phyloP scores from a whole-genome alignment of 2,888 invertebrate species.

The Listrodromus nycthemerus region DNA sequence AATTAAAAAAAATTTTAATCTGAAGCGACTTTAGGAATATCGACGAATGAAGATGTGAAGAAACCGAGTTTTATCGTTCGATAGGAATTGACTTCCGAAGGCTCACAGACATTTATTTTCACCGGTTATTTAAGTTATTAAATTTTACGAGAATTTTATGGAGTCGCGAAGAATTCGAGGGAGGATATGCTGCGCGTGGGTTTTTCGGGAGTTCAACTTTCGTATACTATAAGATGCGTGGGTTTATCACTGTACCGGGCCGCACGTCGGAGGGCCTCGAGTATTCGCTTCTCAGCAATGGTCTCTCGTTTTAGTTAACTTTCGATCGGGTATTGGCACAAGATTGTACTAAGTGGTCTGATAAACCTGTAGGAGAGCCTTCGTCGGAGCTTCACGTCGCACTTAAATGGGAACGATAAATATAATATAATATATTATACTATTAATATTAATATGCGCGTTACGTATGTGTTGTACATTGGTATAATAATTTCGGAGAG shows the following conservation, averaged over 20 bases:
- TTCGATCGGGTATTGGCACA: conserved; percentile 82
- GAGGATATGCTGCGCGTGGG: conserved; percentile 54
- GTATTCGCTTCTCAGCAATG: conserved; percentile 58
- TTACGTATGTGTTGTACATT: conserved; percentile 42
- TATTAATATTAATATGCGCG: conserved; percentile 22
- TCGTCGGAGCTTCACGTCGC: conserved; percentile 52
- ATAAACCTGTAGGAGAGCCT: conserved; percentile 71
- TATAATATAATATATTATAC: conserved; percentile 40
- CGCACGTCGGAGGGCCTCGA: conserved; percentile 20
- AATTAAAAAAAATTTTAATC: too few species aligned
- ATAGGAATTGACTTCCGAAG: too few species aligned
- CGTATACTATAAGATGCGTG: conserved; percentile 54
- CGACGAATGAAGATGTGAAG: not conserved
- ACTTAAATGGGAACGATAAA: conserved; percentile 43
- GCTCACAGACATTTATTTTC: too few species aligned
- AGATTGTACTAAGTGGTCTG: conserved; percentile 81
- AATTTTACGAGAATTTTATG: not conserved
- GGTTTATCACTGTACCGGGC: conserved; percentile 30
- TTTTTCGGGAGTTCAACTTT: conserved; percentile 40
- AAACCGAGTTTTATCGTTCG: too few species aligned
- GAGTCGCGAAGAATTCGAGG: conserved; percentile 34
- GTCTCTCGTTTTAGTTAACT: conserved; percentile 74
- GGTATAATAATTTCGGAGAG: conserved; percentile 34
- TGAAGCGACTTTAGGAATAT: not conserved
- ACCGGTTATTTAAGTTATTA: too few species aligned